Base-by-base conservation (phyloP, 2,888 invertebrate species). In the Drosophila prolongata region DNA sequence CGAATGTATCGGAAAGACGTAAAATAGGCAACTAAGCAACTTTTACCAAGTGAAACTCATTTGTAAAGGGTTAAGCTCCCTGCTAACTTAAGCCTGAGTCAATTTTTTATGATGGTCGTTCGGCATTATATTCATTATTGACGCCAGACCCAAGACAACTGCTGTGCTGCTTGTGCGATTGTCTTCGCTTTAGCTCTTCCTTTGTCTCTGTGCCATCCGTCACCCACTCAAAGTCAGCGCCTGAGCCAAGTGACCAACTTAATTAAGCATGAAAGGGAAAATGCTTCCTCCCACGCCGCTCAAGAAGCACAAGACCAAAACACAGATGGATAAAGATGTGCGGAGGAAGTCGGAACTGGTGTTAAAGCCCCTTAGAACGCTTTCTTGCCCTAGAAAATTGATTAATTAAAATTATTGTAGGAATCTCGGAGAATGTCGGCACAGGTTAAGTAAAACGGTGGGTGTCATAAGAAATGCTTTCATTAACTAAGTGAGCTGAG, bases 211-310 rank as follows among this genome's bases (percentile, higher is more conserved):
- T 80, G 16, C 42, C 42, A 34, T 53, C n/a, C 81, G 77, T 81
- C 87, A 84, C 87, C 86, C 86, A 81, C 89, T 84, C 77, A 78
- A 77, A 64, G 75, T 81, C 82, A 83, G 77, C 82, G 85, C 80
- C 87, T 72, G 71, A 77, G 75, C 69, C 75, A 87, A 86, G 87
- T 84, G 86, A 89, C 86, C 86, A 86, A 89, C 84, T 89, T 89
- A 88, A 86, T 86, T 89, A 86, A 89, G 85, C 89, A 73, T 81
- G 81, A 84, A 84, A 84, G 85, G 87, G 77, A 83, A 83, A 83
- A 87, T 79, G 85, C 75, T 87, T 84, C 85, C 85, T 80, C 88
- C 83, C 73, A 87, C 57, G 13, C 38, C 38, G n/a, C 84, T 68
- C 79, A 61, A 46, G 27, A 46, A 43, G 46, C 46, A 40, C 16